phyloP scores from a whole-genome alignment of 1,140 invertebrate species.

The Megalonaias nervosa region DNA sequence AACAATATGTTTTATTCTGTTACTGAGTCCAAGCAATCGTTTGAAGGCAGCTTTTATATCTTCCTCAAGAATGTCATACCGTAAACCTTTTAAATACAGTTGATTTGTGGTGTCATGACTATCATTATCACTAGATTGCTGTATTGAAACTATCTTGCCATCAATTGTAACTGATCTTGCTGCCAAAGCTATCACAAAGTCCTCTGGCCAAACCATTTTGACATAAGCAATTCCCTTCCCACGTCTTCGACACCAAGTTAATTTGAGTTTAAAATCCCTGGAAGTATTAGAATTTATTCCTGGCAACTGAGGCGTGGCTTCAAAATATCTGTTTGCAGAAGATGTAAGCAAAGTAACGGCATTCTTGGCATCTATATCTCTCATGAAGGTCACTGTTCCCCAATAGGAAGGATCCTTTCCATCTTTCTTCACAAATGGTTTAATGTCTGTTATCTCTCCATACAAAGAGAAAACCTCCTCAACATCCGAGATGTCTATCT shows the following conservation, averaged over 20 bases:
- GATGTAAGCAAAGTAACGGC: conserved; percentile 34
- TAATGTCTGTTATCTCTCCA: conserved; percentile 14
- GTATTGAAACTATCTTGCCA: too few species aligned
- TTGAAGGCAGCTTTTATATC: too few species aligned
- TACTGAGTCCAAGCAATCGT: too few species aligned
- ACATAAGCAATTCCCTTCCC: conserved; percentile 47
- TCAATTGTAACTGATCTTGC: too few species aligned
- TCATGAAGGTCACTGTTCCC: conserved; percentile 50
- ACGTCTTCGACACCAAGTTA: conserved; percentile 52
- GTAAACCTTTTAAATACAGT: too few species aligned
- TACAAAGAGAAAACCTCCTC: conserved; percentile 3
- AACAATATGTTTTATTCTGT: too few species aligned
- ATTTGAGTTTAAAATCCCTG: conserved; percentile 39
- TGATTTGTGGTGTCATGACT: too few species aligned
- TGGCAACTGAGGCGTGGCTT: neutral
- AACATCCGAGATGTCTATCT: conserved; percentile 11
- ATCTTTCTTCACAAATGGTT: conserved; percentile 15
- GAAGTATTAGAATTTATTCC: conserved; percentile 10
- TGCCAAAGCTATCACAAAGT: neutral
- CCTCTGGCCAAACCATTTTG: conserved; percentile 9
- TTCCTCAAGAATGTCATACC: too few species aligned
- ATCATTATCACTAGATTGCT: too few species aligned
- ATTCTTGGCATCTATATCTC: conserved; percentile 35
- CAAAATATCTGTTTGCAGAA: conserved; percentile 7
- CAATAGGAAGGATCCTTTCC: conserved; percentile 18